Evolutionary conservation across 2,797 vertebrate species (phyloP).

Genomic region (Emys orbicularis): DNA sequence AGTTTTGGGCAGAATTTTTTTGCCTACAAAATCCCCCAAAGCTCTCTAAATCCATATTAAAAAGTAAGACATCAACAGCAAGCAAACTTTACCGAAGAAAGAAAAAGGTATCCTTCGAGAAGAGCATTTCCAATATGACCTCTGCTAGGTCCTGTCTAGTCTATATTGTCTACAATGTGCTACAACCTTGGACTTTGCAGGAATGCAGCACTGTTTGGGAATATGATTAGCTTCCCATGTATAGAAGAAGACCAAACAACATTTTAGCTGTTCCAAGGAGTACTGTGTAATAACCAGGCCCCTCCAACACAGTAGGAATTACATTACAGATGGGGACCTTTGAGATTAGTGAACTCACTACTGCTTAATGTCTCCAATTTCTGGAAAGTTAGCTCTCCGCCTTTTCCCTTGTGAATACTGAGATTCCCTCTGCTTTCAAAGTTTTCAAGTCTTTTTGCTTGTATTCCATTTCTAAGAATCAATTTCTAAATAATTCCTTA

Average conservation of each 20-base stretch:
- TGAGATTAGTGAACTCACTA: constrained; percentile 13
- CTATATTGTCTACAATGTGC: background rate
- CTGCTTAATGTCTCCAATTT: background rate
- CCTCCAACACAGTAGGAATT: background rate
- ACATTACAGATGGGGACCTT: constrained; percentile 8
- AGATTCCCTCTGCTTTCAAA: constrained; percentile 46
- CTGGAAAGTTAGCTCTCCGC: constrained; percentile 35
- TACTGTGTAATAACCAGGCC: background rate
- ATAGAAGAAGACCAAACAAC: background rate
- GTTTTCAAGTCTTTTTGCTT: constrained; percentile 21
- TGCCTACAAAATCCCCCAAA: accelerated
- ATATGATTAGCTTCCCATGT: background rate
- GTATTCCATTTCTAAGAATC: constrained; percentile 71
- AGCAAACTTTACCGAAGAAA: background rate
- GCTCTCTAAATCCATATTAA: background rate
- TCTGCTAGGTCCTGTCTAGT: background rate
- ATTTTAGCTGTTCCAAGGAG: constrained; percentile 42
- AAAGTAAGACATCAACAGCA: background rate
- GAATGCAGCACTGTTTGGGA: background rate
- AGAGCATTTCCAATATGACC: background rate
- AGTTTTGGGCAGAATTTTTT: background rate
- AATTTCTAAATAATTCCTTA: constrained; percentile 54
- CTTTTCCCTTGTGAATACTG: constrained; percentile 41
- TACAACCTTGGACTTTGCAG: background rate
- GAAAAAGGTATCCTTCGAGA: background rate